Conservation (phyloP, 2,888 invertebrate genomes). For the Doris montereyensis region DNA sequence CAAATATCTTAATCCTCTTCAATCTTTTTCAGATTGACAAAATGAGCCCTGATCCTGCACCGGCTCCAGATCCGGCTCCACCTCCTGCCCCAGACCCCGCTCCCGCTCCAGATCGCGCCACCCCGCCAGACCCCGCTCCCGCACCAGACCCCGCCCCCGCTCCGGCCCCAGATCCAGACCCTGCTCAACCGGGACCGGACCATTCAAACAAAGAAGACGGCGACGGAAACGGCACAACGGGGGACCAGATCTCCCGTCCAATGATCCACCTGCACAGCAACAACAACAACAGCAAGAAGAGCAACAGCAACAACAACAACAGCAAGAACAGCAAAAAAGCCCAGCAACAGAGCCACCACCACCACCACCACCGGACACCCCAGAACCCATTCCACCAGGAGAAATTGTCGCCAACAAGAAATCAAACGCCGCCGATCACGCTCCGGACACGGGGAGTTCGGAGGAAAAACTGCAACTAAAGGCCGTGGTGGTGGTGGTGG, state of each 20-base stretch:
- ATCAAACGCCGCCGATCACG: slow-evolving; percentile 28
- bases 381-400: slow-evolving; percentile 27
- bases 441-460: slow-evolving; percentile 11
- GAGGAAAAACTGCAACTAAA: slow-evolving; percentile 3
- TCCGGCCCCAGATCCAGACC: neutral
- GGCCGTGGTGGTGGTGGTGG: neutral
- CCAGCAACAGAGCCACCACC: neutral
- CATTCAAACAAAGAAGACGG: slow-evolving; percentile 29
- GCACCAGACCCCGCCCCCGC: slow-evolving; percentile 1
- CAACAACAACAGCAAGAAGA: slow-evolving; percentile 32
- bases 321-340: slow-evolving; percentile 24
- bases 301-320: slow-evolving; percentile 28
- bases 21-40: neutral
- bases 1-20: too few species aligned
- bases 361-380: slow-evolving; percentile 25
- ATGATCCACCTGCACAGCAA: neutral
- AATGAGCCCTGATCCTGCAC: neutral
- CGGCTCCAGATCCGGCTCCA: neutral
- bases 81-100: neutral
- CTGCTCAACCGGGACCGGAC: neutral
- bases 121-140: slow-evolving; percentile 20
- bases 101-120: neutral
- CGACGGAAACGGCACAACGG: slow-evolving; percentile 35
- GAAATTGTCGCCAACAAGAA: slow-evolving; percentile 18
- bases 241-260: slow-evolving; percentile 1